These are phyloP conservation scores for Plectrocnemia conspersa DNA, from an alignment of 1,140 invertebrate species.

Conservation along the genomic window DNA sequence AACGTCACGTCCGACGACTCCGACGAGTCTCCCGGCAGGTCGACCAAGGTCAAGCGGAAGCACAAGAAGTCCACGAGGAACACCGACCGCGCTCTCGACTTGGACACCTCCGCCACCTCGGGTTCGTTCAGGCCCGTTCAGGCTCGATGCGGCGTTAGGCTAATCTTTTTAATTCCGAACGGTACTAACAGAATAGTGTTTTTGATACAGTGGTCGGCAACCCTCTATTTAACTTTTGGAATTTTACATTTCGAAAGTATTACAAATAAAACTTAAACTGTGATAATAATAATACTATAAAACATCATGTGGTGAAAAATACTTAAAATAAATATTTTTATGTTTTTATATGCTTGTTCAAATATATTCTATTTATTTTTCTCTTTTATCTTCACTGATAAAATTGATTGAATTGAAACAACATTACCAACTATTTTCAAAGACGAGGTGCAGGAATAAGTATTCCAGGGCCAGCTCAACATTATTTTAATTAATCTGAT, in stretches of 20 bases:
- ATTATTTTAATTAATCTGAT: no score
- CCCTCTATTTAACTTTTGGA: no score
- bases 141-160: no score
- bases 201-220: no score
- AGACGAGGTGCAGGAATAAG: no score
- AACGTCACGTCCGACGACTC: conserved; percentile 24
- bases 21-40: conserved; percentile 23
- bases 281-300: not conserved
- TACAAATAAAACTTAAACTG: not conserved
- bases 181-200: not conserved
- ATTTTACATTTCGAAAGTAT: no score
- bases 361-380: no score
- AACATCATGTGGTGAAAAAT: not conserved
- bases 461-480: no score
- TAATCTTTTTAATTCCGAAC: not conserved
- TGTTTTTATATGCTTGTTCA: not conserved
- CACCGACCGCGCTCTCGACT: conserved; percentile 9
- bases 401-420: no score
- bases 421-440: no score
- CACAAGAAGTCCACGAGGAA: conserved; percentile 18
- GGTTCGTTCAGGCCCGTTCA: no score
- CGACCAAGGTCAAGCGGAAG: conserved; percentile 17
- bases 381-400: no score
- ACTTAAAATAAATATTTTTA: not conserved
- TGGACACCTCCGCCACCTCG: conserved; percentile 17